Evolutionary conservation across 2,888 invertebrate genomes (phyloP), one percentile per base, ranked within the genome.

Genomic region (Clanis bilineata): DNA sequence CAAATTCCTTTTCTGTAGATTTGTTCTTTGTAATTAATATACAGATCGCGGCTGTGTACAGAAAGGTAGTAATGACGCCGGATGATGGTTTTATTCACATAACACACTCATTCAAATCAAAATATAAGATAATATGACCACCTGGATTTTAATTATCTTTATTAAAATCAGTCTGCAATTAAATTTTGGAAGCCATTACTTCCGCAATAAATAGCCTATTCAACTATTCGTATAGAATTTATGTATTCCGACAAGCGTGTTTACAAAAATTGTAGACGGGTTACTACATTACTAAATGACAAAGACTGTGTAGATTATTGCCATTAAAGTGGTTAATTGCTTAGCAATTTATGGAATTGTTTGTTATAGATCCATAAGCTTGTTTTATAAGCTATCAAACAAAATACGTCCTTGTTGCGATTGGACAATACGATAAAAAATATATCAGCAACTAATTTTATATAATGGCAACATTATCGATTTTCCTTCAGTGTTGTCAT

Each of bases 101-200:
- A 73, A 70, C 67, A 68, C 80, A 75, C 73, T 74, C 67, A 67
- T 71, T 73, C 66, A 22, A 61, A 69, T 70, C 64, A 68, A 71
- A 72, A 78, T 75, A 66, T 68, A 75, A 69, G 65, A 67, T 64
- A 65, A 72, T 69, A 61, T 36, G 57, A 69, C 72, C 67, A 72
- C 66, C 73, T 76, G 67, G 70, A 72, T 76, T 77, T 76, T 79
- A 85, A 82, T 83, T 80, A 76, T 65, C 69, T 72, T 68, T 79
- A 77, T 73, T 76, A 77, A 79, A 85, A 79, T 85, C 80, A 85
- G 80, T 79, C 80, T 83, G 82, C 89, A 91, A 90, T 90, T 90
- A 91, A 86, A 88, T 80, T 87, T 90, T 90, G 92, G 92, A 92
- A 93, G 92, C 92, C 92, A 93, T 93, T 93, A 92, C 92, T 92